Evolutionary conservation across 2,888 invertebrate species (phyloP), one percentile per base, ranked within the genome.

Genomic region (Philereme vetulata): DNA sequence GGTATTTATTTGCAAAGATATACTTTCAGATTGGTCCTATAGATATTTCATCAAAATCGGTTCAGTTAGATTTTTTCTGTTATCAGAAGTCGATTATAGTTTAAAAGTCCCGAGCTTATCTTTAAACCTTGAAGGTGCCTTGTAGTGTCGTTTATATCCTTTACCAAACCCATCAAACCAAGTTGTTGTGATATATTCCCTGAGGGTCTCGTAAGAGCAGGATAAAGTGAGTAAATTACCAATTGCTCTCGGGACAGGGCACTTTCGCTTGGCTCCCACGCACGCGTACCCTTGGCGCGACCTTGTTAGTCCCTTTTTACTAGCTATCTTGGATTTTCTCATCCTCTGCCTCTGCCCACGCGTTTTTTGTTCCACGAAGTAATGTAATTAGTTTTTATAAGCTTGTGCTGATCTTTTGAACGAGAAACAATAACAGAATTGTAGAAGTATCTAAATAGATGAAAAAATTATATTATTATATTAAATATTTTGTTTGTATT

Each of bases 331-430:
- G 73, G 71, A 71, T 75, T 75, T 70, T 65, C 64, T 67, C 62
- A 60, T 67, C 62, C 51, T 56, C 49, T 67, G 51, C 63, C 71
- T 72, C 71, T 75, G 72, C 81, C 80, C 72, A 80, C 81, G 51
- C 63, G 32, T 49, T 44, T 56, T 68, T 73, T 52, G 54, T 64
- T 56, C 56, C 42, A 50, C 40, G 32, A 59, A 59, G 56, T 50
- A 60, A 54, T 51, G 57, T 64, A 64, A 62, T 67, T 64, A 55
- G 56, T 62, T 60, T 68, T 57, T 61, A 55, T 65, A 62, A 61
- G 59, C 60, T 58, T 48, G 56, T 51, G 38, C 44, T 6, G 46
- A 47, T 53, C 8, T 5, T 46, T 56, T 42, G 34, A 46, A 62
- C 32, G 38, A 11, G 32, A 51, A 33, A 6, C 7, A 7, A 38